These are phyloP conservation scores for Hyperoplus immaculatus DNA, from an alignment of 2,797 vertebrate genomes.

Conservation along the genomic window DNA sequence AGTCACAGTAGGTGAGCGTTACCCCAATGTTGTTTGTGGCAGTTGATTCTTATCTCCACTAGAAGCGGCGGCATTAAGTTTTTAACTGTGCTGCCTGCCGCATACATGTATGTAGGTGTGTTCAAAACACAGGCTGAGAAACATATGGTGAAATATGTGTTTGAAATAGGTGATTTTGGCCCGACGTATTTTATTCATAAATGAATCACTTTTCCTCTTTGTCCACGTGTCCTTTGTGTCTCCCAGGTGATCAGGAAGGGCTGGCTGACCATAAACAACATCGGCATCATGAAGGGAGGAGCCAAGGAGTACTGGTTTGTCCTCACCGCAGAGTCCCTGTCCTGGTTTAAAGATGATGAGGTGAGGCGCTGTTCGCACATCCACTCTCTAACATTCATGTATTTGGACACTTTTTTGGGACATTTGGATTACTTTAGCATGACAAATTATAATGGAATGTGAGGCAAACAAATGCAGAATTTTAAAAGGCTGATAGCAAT, in stretches of 20 bases:
- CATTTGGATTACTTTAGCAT: no score
- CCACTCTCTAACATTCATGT: no score
- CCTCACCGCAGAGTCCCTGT: constrained; percentile 95
- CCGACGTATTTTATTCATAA: not conserved
- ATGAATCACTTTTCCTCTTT: not conserved
- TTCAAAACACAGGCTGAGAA: constrained; percentile 8
- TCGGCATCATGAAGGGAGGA: constrained; percentile 98
- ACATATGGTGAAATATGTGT: not conserved
- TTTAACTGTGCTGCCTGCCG: constrained; percentile 19
- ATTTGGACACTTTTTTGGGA: no score
- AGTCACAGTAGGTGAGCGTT: constrained; percentile 48
- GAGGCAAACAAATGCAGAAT: no score
- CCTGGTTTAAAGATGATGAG: constrained; percentile 99
- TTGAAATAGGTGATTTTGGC: not conserved
- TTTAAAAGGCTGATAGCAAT: no score
- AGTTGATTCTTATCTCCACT: constrained; percentile 34
- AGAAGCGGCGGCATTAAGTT: constrained; percentile 32
- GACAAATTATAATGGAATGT: no score
- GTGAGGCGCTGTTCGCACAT: constrained; percentile 77
- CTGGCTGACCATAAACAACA: constrained; percentile 99
- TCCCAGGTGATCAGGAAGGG: constrained; percentile 96
- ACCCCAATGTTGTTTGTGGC: constrained; percentile 46
- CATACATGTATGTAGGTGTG: constrained; percentile 17
- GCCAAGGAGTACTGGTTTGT: constrained; percentile 99
- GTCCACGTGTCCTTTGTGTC: constrained; percentile 31